Evolutionary conservation across 2,113 vertebrate species (phyloP).

Genomic region (Vanacampus margaritifer): DNA sequence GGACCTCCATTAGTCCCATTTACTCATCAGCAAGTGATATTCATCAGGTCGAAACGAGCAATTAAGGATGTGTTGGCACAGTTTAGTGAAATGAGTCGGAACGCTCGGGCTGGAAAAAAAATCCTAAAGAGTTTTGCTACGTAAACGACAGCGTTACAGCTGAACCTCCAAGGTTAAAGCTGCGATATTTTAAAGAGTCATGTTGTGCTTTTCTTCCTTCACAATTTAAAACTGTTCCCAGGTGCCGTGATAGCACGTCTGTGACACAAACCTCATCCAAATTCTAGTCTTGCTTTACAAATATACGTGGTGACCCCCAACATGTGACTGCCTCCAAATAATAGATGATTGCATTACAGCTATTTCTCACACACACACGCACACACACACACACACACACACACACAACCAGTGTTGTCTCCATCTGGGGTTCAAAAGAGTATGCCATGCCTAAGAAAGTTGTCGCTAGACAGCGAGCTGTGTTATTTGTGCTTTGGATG

Average conservation of each 20-base stretch:
- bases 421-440: conserved; percentile 33
- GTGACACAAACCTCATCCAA: conserved; percentile 26
- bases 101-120: neutral
- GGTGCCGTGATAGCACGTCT: no score
- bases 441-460: conserved; percentile 36
- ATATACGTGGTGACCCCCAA: conserved; percentile 35
- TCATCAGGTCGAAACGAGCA: neutral
- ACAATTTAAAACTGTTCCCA: no score
- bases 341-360: conserved; percentile 32
- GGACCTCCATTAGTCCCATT: neutral
- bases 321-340: conserved; percentile 33
- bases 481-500: conserved; percentile 30
- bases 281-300: conserved; percentile 24
- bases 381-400: neutral
- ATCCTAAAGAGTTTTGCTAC: neutral
- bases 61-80: neutral
- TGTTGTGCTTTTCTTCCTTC: no score
- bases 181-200: neutral
- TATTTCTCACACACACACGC: neutral
- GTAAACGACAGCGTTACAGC: neutral
- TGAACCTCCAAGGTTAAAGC: neutral
- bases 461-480: conserved; percentile 41
- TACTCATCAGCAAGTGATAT: neutral
- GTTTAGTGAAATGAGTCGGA: conserved; percentile 1
- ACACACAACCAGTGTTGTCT: conserved; percentile 3